Conservation (phyloP, 2,797 vertebrate genomes). For the Schizopygopsis pylzovi region DNA sequence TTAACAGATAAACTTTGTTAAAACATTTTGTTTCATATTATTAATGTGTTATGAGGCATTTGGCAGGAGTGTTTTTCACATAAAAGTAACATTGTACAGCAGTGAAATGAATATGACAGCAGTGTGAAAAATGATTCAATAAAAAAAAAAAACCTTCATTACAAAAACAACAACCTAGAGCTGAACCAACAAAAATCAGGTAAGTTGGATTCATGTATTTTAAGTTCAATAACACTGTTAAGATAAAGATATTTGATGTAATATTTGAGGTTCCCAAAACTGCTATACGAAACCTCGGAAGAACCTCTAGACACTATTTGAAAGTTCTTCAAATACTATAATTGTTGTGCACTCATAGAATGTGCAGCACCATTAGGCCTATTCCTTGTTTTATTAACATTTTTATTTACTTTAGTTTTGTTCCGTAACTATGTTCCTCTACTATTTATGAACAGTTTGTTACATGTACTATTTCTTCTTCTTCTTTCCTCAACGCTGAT, state of each 20-base stretch:
- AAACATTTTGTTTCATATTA: neutral
- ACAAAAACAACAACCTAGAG: too few relatives aligned
- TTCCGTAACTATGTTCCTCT: neutral
- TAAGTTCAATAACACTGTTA: neutral
- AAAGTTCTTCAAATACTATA: neutral
- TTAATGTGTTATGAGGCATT: neutral
- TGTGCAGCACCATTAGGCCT: neutral
- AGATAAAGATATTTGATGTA: neutral
- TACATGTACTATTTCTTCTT: neutral
- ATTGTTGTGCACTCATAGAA: neutral
- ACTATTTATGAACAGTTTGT: neutral
- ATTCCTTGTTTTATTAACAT: neutral
- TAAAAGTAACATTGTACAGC: neutral
- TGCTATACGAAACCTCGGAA: neutral
- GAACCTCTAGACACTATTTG: neutral
- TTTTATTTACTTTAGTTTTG: neutral
- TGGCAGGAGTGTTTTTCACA: neutral
- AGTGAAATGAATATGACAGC: neutral
- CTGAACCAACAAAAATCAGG: too few relatives aligned
- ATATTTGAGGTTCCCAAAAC: neutral
- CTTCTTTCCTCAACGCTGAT: neutral
- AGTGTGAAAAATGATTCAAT: neutral
- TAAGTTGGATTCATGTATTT: neutral
- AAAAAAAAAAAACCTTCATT: neutral
- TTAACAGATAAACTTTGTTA: neutral